These are phyloP conservation scores for Cryptus armator DNA, from an alignment of 2,888 invertebrate species.

Conservation along the genomic window DNA sequence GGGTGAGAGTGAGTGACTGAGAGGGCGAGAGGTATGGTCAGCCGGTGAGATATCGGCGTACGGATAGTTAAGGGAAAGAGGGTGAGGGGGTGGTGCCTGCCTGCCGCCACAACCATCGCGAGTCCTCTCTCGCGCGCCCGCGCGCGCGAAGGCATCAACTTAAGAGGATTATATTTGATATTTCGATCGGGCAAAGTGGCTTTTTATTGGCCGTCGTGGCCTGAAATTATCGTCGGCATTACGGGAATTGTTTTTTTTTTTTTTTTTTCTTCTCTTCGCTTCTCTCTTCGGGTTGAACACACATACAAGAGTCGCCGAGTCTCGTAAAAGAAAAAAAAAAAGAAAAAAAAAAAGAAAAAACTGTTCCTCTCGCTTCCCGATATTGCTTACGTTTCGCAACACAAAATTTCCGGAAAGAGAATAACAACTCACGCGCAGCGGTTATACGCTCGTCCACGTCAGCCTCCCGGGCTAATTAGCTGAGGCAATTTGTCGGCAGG, in stretches of 20 bases:
- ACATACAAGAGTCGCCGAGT: slow-evolving; percentile 1
- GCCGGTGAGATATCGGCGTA: slow-evolving; percentile 80
- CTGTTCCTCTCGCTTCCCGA: slow-evolving; percentile 31
- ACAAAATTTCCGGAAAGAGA: slow-evolving; percentile 44
- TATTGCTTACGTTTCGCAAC: slow-evolving; percentile 27
- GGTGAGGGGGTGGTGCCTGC: slow-evolving; percentile 16
- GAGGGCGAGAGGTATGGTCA: slow-evolving; percentile 77
- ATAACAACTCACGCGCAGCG: slow-evolving; percentile 68
- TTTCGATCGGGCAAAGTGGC: slow-evolving; percentile 83
- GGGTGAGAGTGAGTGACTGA: slow-evolving; percentile 41
- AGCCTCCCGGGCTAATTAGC: slow-evolving; percentile 80
- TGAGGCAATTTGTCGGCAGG: slow-evolving; percentile 82
- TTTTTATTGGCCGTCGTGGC: slow-evolving; percentile 82
- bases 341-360: not conserved
- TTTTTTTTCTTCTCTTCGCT: slow-evolving; percentile 7
- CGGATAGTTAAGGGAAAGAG: slow-evolving; percentile 33
- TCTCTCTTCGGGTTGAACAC: not conserved
- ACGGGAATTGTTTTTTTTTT: slow-evolving; percentile 72
- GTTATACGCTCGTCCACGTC: slow-evolving; percentile 77
- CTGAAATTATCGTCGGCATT: slow-evolving; percentile 74
- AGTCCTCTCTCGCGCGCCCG: slow-evolving; percentile 66
- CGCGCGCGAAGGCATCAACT: slow-evolving; percentile 77
- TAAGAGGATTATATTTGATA: slow-evolving; percentile 84
- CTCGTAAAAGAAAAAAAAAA: slow-evolving; percentile 12
- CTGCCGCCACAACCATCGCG: slow-evolving; percentile 50